phyloP scores from a whole-genome alignment of 2,113 vertebrate species.

The Aviceda subcristata region DNA sequence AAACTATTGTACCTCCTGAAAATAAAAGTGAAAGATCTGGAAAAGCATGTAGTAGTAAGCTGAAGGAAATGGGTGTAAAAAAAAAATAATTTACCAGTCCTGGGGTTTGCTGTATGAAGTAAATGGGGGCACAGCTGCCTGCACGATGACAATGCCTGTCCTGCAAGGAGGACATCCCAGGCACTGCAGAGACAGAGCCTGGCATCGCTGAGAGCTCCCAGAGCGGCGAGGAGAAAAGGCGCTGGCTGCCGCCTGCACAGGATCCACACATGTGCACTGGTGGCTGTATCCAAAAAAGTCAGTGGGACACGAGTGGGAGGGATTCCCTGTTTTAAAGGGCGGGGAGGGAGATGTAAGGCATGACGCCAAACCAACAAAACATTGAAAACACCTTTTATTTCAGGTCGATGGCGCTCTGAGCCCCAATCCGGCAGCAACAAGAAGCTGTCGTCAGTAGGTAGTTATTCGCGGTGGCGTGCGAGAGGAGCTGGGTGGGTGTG shows the following conservation, averaged over 20 bases:
- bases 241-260: background rate
- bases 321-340: background rate
- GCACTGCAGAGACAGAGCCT: background rate
- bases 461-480: background rate
- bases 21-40: background rate
- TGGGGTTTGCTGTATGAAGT: background rate
- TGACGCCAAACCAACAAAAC: background rate
- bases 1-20: background rate
- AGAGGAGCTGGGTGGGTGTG: background rate
- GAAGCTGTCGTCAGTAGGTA: background rate
- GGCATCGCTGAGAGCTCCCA: background rate
- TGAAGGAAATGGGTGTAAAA: background rate
- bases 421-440: background rate
- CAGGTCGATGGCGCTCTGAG: background rate
- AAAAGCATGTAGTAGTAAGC: background rate
- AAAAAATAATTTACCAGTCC: background rate
- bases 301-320: background rate
- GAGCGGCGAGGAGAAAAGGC: fast-evolving
- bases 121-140: background rate
- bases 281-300: background rate
- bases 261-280: fast-evolving
- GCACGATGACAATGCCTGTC: no score
- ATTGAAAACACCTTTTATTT: background rate
- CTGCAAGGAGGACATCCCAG: background rate
- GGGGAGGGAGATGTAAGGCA: background rate